These are phyloP conservation scores for Aspidapion aeneum DNA, from an alignment of 2,888 invertebrate species.

Conservation along the genomic window DNA sequence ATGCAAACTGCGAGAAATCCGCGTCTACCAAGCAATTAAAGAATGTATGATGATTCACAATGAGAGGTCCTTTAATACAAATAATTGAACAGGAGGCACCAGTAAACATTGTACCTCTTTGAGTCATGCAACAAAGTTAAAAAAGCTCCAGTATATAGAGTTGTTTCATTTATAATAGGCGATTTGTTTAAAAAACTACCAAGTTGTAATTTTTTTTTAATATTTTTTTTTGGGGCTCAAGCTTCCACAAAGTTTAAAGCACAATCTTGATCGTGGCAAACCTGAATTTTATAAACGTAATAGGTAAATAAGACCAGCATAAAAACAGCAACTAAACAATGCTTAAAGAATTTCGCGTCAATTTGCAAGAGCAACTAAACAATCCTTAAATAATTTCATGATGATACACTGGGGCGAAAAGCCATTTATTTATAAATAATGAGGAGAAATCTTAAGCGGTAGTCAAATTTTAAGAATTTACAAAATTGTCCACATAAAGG, in stretches of 20 bases:
- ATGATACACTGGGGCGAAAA: conserved; percentile 37
- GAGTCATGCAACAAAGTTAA: no score
- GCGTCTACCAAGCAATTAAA: conserved; percentile 21
- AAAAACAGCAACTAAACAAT: conserved; percentile 8
- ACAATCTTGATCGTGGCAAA: conserved; percentile 12
- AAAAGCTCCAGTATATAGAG: no score
- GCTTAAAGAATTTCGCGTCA: no score
- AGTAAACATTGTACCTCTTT: no score
- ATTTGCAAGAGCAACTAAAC: no score
- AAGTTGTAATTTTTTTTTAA: no score
- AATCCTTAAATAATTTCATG: conserved; percentile 28
- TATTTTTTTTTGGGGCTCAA: no score
- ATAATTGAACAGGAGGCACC: no score
- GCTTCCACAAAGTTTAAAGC: conserved; percentile 19
- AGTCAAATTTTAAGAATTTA: conserved; percentile 17
- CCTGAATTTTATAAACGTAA: conserved; percentile 3
- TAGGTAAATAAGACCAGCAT: conserved; percentile 17
- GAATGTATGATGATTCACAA: no score
- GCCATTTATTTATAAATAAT: conserved; percentile 28
- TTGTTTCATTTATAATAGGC: no score
- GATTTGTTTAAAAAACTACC: no score
- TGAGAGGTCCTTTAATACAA: no score
- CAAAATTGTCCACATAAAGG: conserved; percentile 22
- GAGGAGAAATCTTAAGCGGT: conserved; percentile 4
- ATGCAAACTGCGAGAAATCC: conserved; percentile 52